These are phyloP conservation scores for Taenaris catops DNA, from an alignment of 2,888 invertebrate genomes.

Conservation along the genomic window DNA sequence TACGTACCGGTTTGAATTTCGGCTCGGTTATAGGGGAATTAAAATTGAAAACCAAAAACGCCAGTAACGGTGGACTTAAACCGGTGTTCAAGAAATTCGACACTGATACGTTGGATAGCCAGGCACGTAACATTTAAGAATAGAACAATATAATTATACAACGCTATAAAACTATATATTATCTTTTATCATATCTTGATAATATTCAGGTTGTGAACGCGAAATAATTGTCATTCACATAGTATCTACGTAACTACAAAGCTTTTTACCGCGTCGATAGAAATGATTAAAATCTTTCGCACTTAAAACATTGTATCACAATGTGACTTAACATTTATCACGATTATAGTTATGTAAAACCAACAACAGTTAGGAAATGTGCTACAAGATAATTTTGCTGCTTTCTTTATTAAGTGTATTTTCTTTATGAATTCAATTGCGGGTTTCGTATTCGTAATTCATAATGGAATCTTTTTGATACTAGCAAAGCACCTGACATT, in stretches of 20 bases:
- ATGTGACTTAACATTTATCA: constrained; percentile 13
- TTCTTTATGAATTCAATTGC: too few species aligned
- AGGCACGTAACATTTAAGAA: constrained; percentile 45
- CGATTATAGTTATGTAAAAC: constrained; percentile 10
- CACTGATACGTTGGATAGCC: constrained; percentile 41
- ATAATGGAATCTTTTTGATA: too few species aligned
- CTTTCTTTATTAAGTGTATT: too few species aligned
- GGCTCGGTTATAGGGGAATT: constrained; percentile 70
- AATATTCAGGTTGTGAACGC: constrained; percentile 17
- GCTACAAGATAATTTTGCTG: too few species aligned
- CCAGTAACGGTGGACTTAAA: constrained; percentile 52
- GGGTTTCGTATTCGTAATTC: too few species aligned
- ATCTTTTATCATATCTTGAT: background rate
- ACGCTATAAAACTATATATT: background rate
- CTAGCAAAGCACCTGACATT: too few species aligned
- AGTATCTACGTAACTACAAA: constrained; percentile 14
- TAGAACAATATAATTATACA: constrained; percentile 2
- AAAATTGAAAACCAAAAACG: constrained; percentile 60
- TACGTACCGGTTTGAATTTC: constrained; percentile 58
- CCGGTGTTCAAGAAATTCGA: constrained; percentile 71
- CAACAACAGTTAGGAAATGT: too few species aligned
- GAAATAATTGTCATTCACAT: constrained; percentile 14
- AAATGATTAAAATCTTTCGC: constrained; percentile 31
- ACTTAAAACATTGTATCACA: constrained; percentile 16
- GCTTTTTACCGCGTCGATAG: constrained; percentile 17